phyloP scores from a whole-genome alignment of 2,888 invertebrate genomes.

The Drosophila testacea region DNA sequence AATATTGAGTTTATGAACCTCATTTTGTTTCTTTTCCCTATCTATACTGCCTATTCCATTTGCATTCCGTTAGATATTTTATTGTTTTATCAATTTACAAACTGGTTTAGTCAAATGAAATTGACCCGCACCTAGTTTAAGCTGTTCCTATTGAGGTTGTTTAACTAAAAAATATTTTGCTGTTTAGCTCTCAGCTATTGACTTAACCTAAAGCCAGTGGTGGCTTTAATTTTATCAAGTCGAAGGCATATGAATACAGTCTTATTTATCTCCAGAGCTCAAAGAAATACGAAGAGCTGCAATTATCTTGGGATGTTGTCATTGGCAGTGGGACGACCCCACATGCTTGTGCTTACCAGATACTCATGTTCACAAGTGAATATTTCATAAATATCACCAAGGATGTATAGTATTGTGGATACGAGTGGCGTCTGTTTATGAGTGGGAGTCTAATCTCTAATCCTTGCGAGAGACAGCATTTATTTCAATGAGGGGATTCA shows the following conservation, averaged over 20 bases:
- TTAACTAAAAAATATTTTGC: constrained; percentile 8
- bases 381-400: constrained; percentile 52
- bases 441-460: constrained; percentile 39
- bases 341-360: constrained; percentile 14
- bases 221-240: constrained; percentile 11
- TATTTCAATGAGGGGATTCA: constrained; percentile 48
- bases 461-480: constrained; percentile 52
- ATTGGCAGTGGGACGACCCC: constrained; percentile 21
- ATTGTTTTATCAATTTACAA: constrained; percentile 10
- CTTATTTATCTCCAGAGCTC: constrained; percentile 32
- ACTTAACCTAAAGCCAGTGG: constrained; percentile 1
- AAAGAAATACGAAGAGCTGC: constrained; percentile 32
- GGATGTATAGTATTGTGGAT: constrained; percentile 13
- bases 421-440: constrained; percentile 22
- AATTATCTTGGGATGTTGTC: constrained; percentile 51
- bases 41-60: constrained; percentile 6
- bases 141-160: not conserved
- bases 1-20: constrained; percentile 5
- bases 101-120: constrained; percentile 14
- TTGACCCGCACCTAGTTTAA: constrained; percentile 15
- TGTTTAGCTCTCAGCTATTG: not conserved
- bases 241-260: not conserved
- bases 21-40: constrained; percentile 5
- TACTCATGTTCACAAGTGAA: constrained; percentile 30
- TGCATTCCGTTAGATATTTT: constrained; percentile 16